Evolutionary conservation across 2,888 invertebrate genomes (phyloP), one percentile per base, ranked within the genome.

Genomic region (Timandra comae): DNA sequence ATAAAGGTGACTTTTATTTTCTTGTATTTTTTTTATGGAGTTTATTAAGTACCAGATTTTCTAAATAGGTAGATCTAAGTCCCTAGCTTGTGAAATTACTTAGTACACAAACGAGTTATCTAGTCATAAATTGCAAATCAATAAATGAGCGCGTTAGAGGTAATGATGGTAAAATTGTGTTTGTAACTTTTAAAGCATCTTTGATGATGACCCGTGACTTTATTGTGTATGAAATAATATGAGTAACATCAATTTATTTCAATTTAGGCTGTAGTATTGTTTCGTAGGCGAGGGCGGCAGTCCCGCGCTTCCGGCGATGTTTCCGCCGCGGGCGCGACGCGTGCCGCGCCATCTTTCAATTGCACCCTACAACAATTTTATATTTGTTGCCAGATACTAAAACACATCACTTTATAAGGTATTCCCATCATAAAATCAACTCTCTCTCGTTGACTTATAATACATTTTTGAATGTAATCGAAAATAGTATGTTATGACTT

Each of bases 191-290:
- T 42, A 55, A 60, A 16, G 38, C 48, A 61, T 60, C 58, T 61
- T 56, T 46, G 46, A 52, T 27, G 49, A 66, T 68, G 64, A 71
- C 56, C 60, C 51, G 61, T 56, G 37, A 66, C 59, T 46, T 57
- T 59, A 63, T 63, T 63, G 56, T 66, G 48, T 45, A 58, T 47
- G 46, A 63, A 74, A 75, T 71, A 77, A 75, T 67, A 62, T 55
- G 59, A 70, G 66, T n/a, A 66, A 62, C 70, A 62, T 78, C 80
- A 80, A 85, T 85, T 84, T 82, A 85, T 85, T 81, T 85, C 82
- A 85, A 85, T 85, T 85, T 82, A 80, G 78, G 65, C 60, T 65
- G 72, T 63, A 47, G 71, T 61, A 79, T 82, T 85, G 82, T 84
- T 78, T 80, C 57, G 55, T 51, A 59, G 58, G 71, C 48, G 67